These are phyloP conservation scores for Neoniphon sammara DNA, from an alignment of 2,797 vertebrate species.

Conservation along the genomic window DNA sequence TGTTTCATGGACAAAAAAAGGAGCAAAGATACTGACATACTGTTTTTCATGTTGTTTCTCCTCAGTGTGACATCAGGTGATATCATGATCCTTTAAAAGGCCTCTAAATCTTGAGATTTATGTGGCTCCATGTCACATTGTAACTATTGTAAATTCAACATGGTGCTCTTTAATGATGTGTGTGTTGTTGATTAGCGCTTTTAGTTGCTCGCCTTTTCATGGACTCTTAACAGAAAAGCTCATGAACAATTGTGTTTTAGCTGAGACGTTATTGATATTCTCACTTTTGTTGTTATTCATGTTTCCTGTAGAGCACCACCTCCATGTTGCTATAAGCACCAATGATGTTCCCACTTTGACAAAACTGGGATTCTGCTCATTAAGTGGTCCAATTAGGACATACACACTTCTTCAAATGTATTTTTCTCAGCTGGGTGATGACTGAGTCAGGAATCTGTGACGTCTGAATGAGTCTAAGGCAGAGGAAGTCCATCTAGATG, in stretches of 20 bases:
- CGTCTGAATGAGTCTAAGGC: slow-evolving; percentile 30
- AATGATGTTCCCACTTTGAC: neutral
- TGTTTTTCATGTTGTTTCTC: too few relatives aligned
- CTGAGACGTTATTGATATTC: neutral
- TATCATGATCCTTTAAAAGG: too few relatives aligned
- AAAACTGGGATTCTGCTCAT: slow-evolving; percentile 37
- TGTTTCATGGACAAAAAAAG: too few relatives aligned
- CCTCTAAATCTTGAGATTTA: too few relatives aligned
- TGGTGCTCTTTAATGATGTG: too few relatives aligned
- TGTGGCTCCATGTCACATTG: too few relatives aligned
- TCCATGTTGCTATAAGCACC: slow-evolving; percentile 28
- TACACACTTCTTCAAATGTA: slow-evolving; percentile 35
- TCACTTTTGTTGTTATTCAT: neutral
- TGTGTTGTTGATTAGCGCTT: neutral
- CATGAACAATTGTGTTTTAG: neutral
- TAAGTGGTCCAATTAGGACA: slow-evolving; percentile 69
- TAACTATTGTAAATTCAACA: too few relatives aligned
- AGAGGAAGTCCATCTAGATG: neutral
- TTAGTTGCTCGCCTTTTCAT: neutral
- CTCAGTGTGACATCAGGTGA: too few relatives aligned
- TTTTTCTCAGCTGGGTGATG: slow-evolving; percentile 40
- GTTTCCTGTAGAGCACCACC: neutral
- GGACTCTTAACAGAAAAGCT: neutral
- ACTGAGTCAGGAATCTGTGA: slow-evolving; percentile 53
- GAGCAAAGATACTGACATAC: too few relatives aligned